Evolutionary conservation across 2,797 vertebrate genomes (phyloP).

Genomic region (Amblyraja radiata): DNA sequence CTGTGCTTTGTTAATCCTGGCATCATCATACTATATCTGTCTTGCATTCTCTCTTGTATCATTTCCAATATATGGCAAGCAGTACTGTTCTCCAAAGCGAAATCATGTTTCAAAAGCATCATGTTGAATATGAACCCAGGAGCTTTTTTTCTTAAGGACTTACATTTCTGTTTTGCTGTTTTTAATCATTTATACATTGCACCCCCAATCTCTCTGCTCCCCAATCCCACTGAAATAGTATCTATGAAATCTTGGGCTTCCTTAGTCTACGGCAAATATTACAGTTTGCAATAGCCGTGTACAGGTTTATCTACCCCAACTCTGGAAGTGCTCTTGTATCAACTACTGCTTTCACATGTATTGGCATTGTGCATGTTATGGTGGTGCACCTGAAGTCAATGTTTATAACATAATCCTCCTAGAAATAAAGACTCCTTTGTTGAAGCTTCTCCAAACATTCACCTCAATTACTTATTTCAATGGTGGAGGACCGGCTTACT

Average conservation of each 20-base stretch:
- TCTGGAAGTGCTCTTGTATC: not conserved
- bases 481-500: not conserved
- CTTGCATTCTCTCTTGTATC: not conserved
- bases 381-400: not conserved
- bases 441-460: not conserved
- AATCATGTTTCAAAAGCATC: too few relatives aligned
- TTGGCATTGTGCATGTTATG: not conserved
- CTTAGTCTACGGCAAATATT: not conserved
- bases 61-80: too few relatives aligned
- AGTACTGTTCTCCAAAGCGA: not conserved
- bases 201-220: not conserved
- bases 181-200: not conserved
- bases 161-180: not conserved
- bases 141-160: not conserved
- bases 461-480: not conserved
- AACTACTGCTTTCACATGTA: not conserved
- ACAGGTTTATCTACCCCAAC: not conserved
- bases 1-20: too few relatives aligned
- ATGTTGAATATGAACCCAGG: not conserved
- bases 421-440: not conserved
- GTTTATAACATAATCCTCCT: not conserved
- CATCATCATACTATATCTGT: not conserved
- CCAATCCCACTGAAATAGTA: not conserved
- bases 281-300: not conserved
- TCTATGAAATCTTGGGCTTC: not conserved